These are phyloP conservation scores for Stichodactyla helianthus DNA, from an alignment of 64 coral and sea anemone species.

Conservation along the genomic window DNA sequence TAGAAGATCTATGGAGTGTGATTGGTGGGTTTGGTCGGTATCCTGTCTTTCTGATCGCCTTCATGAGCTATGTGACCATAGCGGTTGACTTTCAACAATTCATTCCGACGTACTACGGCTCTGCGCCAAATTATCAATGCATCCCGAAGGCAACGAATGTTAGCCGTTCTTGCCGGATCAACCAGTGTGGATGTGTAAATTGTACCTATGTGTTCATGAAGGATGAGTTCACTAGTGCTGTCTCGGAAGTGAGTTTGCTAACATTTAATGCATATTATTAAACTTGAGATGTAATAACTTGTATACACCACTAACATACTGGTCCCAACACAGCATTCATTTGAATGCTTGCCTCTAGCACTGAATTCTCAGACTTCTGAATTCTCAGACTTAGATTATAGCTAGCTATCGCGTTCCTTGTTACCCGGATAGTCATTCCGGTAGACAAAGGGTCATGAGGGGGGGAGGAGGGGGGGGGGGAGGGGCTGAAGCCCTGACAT, in stretches of 20 bases:
- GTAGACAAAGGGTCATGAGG: too few relatives aligned
- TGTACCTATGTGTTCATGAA: conserved; percentile 7
- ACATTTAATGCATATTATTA: neutral
- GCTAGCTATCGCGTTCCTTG: too few relatives aligned
- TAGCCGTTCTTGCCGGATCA: neutral
- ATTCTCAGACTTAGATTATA: too few relatives aligned
- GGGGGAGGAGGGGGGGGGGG: too few relatives aligned
- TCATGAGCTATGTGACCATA: conserved; percentile 15
- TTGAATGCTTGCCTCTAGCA: too few relatives aligned
- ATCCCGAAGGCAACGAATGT: neutral
- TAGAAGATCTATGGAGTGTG: conserved; percentile 5
- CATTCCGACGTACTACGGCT: conserved; percentile 6
- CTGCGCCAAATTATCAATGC: conserved; percentile 15
- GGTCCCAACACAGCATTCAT: too few relatives aligned
- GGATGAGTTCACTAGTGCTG: conserved; percentile 13
- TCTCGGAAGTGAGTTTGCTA: neutral
- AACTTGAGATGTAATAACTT: too few relatives aligned
- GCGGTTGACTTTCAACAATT: conserved; percentile 15
- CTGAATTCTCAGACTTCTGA: too few relatives aligned
- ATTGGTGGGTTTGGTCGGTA: conserved; percentile 22
- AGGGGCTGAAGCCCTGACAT: too few relatives aligned
- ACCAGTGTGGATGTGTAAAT: conserved; percentile 17
- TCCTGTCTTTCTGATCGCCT: neutral
- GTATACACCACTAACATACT: too few relatives aligned
- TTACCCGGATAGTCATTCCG: too few relatives aligned